phyloP scores from a whole-genome alignment of 2,888 invertebrate genomes.

The Ophonus ardosiacus region DNA sequence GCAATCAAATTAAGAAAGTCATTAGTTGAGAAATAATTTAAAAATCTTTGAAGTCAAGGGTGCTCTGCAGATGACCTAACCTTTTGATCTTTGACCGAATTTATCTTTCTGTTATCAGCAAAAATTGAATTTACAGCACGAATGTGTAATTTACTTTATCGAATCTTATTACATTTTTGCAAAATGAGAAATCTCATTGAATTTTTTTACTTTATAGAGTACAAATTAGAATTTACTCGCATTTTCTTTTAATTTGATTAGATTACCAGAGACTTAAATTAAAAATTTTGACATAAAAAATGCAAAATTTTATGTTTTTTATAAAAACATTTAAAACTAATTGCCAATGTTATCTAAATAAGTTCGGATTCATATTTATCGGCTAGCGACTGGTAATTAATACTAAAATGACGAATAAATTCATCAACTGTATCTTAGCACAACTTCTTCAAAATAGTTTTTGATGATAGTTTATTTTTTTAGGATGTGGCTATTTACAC shows the following conservation, averaged over 20 bases:
- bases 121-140: constrained; percentile 1
- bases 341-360: neutral
- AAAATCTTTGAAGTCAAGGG: constrained; percentile 24
- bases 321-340: neutral
- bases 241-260: neutral
- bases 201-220: neutral
- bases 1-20: neutral
- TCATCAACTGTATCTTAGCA: no score
- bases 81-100: constrained; percentile 9
- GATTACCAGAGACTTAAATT: neutral
- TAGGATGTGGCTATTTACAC: no score
- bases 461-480: no score
- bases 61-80: constrained; percentile 25
- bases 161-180: constrained; percentile 17
- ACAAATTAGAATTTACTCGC: no score
- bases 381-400: no score
- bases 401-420: no score
- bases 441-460: no score
- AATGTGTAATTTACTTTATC: constrained; percentile 2
- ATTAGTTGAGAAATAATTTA: constrained; percentile 8
- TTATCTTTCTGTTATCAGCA: constrained; percentile 27
- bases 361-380: neutral
- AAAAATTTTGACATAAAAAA: neutral
- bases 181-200: constrained; percentile 3
- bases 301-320: no score